These are phyloP conservation scores for Nibea coibor DNA, from an alignment of 2,113 vertebrate genomes.

Conservation along the genomic window DNA sequence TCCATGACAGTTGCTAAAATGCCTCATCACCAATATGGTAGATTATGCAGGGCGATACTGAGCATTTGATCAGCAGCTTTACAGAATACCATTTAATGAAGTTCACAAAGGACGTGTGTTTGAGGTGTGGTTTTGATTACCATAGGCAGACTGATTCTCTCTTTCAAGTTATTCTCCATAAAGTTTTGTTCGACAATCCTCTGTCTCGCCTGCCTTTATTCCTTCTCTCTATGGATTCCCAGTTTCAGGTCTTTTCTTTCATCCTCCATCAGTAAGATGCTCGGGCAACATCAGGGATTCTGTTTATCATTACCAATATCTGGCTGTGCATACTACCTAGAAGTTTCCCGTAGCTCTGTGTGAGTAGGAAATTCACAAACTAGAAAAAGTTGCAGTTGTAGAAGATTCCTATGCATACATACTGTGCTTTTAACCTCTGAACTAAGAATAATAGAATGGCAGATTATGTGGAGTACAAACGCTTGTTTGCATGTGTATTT, in stretches of 20 bases:
- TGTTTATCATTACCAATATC: not conserved
- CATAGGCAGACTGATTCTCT: constrained; percentile 14
- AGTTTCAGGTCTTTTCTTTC: not conserved
- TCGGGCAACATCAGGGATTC: not conserved
- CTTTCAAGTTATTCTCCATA: not conserved
- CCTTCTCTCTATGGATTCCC: not conserved
- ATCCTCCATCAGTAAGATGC: not conserved
- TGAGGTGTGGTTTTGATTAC: constrained; percentile 46
- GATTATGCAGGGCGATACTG: constrained; percentile 60
- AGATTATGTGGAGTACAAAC: constrained; percentile 20
- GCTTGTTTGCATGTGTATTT: constrained; percentile 22
- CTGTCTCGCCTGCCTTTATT: not conserved
- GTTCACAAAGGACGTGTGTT: constrained; percentile 34
- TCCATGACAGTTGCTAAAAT: constrained; percentile 48
- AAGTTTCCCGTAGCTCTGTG: not conserved
- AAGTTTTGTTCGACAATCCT: not conserved
- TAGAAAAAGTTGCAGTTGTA: not conserved
- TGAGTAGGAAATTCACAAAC: not conserved
- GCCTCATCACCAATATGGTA: constrained; percentile 36
- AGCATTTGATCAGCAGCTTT: constrained; percentile 62
- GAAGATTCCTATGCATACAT: constrained; percentile 6
- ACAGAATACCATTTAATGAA: constrained; percentile 66
- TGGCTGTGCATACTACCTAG: not conserved
- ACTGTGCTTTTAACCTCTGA: not conserved
- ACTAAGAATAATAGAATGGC: constrained; percentile 1